Evolutionary conservation across 92 coral and sea anemone species (phyloP).

Genomic region (Phymanthus crucifer): DNA sequence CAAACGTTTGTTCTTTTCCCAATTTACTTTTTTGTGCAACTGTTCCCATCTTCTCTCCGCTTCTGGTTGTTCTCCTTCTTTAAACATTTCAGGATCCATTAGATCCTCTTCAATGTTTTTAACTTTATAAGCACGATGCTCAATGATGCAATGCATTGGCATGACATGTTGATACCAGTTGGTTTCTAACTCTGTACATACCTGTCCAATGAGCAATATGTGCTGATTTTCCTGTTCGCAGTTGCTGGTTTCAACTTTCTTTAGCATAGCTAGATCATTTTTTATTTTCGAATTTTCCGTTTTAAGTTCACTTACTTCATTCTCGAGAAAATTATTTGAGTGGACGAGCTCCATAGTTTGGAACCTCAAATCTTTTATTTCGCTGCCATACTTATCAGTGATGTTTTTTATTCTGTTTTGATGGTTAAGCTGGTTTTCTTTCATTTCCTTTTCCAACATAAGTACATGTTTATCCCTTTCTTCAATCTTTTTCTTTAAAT

Average conservation of each 20-base stretch:
- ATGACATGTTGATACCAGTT: not conserved
- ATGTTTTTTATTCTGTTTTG: not conserved
- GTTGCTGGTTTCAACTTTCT: no score
- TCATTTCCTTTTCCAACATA: not conserved
- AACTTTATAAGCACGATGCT: not conserved
- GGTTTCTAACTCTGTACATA: not conserved
- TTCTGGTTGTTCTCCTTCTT: not conserved
- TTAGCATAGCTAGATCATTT: no score
- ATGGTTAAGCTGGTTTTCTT: not conserved
- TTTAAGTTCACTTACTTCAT: not conserved
- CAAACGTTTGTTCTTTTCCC: not conserved
- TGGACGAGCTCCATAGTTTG: no score
- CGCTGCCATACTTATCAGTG: not conserved
- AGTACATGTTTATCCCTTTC: not conserved
- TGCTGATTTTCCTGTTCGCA: no score
- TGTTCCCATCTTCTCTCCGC: not conserved
- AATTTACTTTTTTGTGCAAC: not conserved
- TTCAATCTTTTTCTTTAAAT: not conserved
- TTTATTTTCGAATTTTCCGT: not conserved
- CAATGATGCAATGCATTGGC: not conserved
- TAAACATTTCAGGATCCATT: not conserved
- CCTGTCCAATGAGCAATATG: not conserved
- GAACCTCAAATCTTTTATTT: not conserved
- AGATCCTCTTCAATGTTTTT: not conserved
- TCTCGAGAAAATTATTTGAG: not conserved